Evolutionary conservation across 2,113 vertebrate genomes (phyloP), one percentile per base, ranked within the genome.

Genomic region (Chrysochloris asiatica): DNA sequence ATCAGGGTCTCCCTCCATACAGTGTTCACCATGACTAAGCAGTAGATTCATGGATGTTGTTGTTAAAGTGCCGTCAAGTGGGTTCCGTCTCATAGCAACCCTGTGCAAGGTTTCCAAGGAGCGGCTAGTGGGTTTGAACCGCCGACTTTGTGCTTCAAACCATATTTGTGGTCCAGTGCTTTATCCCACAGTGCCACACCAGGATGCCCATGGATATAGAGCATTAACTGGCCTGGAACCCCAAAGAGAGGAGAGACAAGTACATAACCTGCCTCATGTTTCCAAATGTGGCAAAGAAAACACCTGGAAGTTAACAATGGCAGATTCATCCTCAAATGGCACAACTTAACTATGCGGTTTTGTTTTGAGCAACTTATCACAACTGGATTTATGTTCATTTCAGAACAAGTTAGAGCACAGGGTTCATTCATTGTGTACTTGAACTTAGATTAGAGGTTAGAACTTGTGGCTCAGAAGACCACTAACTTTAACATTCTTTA

Each of bases 401-500:
- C 75, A 59, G 26, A 24, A 61, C 19, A 73, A 50, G 86, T 76
- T 71, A 54, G 59, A 80, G 43, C 56, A 84, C 36, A 67, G 0
- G 17, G 8, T 71, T 77, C 33, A 81, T 91, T 33, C 45, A 43
- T n/a, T 84, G 48, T 81, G 38, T 45, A 65, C 67, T 88, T 84
- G 73, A 81, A 87, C 89, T 87, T 89, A 84, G 63, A 72, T 93
- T 48, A 59, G n/a, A 80, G 50, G 33, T 88, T 75, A 71, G 75
- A 85, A 67, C 56, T 63, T 75, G 43, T 63, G 38, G 26, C 56
- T 88, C 65, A 75, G 65, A 89, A 76, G 75, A 78, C 26, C 21
- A 21, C 45, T 43, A 69, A 38, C 22, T 91, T 81, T 84, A 45
- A 72, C 21, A 88, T 82, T 93, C 59, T 89, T 91, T 72, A 78